Evolutionary conservation across 2,888 invertebrate genomes (phyloP).

Genomic region (Acanthoscelides obtectus): DNA sequence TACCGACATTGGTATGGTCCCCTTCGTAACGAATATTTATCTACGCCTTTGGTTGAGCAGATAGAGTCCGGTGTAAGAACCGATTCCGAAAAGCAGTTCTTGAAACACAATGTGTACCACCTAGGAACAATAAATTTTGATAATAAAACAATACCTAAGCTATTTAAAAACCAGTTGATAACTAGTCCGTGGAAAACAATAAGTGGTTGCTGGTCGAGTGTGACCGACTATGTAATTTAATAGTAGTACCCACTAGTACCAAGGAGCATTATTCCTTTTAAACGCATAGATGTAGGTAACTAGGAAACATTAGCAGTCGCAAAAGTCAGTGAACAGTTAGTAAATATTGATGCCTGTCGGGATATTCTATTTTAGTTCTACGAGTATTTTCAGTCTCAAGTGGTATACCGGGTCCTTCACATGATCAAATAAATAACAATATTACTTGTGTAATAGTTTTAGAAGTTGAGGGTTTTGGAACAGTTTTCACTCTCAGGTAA

Average conservation of each 20-base stretch:
- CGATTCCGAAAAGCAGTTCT: constrained; percentile 25
- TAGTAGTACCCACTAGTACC: not conserved
- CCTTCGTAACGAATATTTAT: not conserved
- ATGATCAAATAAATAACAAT: too few species aligned
- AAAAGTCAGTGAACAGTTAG: not conserved
- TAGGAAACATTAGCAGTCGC: not conserved
- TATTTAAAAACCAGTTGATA: constrained; percentile 19
- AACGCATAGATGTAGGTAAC: not conserved
- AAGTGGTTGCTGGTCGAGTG: not conserved
- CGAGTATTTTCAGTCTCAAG: not conserved
- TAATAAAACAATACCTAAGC: constrained; percentile 29
- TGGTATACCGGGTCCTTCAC: not conserved
- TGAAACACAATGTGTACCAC: constrained; percentile 26
- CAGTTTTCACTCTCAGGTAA: too few species aligned
- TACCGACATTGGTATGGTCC: too few species aligned
- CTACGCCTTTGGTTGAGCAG: not conserved
- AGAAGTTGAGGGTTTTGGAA: too few species aligned
- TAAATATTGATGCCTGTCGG: not conserved
- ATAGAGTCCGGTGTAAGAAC: constrained; percentile 9
- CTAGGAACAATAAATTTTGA: constrained; percentile 19
- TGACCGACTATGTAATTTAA: not conserved
- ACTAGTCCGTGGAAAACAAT: not conserved
- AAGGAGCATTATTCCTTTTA: not conserved
- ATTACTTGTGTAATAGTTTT: too few species aligned
- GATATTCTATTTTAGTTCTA: not conserved